These are phyloP conservation scores for Meriones psammophilus DNA, from an alignment of 2,797 vertebrate species.

Conservation along the genomic window DNA sequence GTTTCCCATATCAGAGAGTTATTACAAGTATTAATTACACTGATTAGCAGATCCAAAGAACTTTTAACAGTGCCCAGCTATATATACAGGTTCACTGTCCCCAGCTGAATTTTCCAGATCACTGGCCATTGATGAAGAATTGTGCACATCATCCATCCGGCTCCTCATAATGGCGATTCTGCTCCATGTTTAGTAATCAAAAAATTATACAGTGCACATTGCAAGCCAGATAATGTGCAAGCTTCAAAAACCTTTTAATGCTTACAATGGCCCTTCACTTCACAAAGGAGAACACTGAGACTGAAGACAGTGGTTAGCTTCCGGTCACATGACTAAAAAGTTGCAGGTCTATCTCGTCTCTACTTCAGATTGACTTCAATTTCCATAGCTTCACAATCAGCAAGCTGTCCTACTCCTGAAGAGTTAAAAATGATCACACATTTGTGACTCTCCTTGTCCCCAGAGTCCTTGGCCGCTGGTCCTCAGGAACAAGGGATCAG, in stretches of 20 bases:
- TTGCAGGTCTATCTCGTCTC: not conserved
- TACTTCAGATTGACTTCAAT: not conserved
- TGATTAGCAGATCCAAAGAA: not conserved
- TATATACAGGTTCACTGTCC: not conserved
- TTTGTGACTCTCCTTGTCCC: not conserved
- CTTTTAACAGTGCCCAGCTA: not conserved
- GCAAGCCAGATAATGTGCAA: not conserved
- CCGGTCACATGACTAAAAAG: not conserved
- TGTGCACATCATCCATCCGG: not conserved
- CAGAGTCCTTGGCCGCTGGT: too few species aligned
- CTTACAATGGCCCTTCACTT: not conserved
- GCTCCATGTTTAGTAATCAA: not conserved
- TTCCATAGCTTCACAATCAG: not conserved
- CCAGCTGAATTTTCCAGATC: not conserved
- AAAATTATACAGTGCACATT: constrained; percentile 12
- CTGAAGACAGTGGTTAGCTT: not conserved
- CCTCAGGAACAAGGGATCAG: too few species aligned
- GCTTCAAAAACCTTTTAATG: not conserved
- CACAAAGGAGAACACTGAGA: not conserved
- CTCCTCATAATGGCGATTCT: not conserved
- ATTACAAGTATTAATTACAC: constrained; percentile 21
- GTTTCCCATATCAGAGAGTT: not conserved
- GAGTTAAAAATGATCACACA: not conserved
- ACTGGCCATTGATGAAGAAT: not conserved
- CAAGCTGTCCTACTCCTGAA: not conserved